phyloP scores from a whole-genome alignment of 2,888 invertebrate species.

The Buathra laborator region DNA sequence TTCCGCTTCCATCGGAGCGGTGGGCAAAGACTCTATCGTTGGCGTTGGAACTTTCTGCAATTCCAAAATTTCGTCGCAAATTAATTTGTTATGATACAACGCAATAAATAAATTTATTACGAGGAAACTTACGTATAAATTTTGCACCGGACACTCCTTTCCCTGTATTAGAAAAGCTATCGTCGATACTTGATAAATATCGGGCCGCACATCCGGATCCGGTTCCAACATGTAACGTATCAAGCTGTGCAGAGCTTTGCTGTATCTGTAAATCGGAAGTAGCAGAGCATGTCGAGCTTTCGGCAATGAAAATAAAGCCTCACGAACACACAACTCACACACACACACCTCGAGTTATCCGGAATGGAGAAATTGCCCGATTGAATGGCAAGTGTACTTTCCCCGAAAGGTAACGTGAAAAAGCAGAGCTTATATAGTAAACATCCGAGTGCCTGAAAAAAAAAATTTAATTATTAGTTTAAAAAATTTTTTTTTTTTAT shows the following conservation, averaged over 20 bases:
- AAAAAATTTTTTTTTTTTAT: neutral
- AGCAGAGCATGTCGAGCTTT: conserved; percentile 1
- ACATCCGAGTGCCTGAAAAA: conserved; percentile 92
- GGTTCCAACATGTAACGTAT: conserved; percentile 92
- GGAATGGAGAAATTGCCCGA: conserved; percentile 95
- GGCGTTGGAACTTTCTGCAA: conserved; percentile 89
- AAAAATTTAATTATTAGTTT: conserved; percentile 28
- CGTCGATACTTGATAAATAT: conserved; percentile 93
- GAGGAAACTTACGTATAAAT: conserved; percentile 89
- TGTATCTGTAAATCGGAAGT: conserved; percentile 76
- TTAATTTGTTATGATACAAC: neutral
- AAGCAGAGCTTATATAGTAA: conserved; percentile 95
- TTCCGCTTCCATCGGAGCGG: conserved; percentile 91
- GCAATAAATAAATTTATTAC: neutral
- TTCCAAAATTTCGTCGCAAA: neutral
- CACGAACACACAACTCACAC: neutral
- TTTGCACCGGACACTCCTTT: conserved; percentile 92
- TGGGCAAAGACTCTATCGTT: conserved; percentile 88
- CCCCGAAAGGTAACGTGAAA: conserved; percentile 95
- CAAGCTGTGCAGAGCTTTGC: conserved; percentile 81
- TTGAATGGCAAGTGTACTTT: conserved; percentile 96
- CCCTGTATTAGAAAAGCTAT: conserved; percentile 90
- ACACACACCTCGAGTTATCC: conserved; percentile 89
- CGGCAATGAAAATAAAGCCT: conserved; percentile 4
- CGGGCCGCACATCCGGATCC: conserved; percentile 93